Evolutionary conservation across 2,113 vertebrate species (phyloP), one percentile per base, ranked within the genome.

Genomic region (Thalassarche chlororhynchos): DNA sequence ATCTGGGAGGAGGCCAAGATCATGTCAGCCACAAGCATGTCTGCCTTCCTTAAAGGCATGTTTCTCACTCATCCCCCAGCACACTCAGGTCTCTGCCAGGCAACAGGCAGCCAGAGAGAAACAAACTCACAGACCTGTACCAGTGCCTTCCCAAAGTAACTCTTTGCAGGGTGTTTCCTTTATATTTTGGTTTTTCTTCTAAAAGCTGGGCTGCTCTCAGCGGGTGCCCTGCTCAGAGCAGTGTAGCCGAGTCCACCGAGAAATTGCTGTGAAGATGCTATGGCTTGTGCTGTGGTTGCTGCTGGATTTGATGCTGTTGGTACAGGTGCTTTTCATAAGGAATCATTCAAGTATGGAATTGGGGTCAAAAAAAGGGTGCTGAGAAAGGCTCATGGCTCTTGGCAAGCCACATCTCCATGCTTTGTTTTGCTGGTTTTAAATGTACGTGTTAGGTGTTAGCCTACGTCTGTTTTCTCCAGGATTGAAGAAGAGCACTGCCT

Each of bases 1-100:
- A 3, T 28, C 94, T 96, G 97, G 94, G 81, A 74, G 16, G 62
- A 93, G 84, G 93, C 96, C 96, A 96, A 79, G 93, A 51, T 64
- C 49, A 17, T 84, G 90, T 84, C 96, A 93, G 77, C 61, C 79
- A 28, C 83, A 82, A 55, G 82, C 52, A 14, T 20, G 85, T 80
- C 89, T 7, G 36, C 26, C 77, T 71, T 69, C 78, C 87, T 51
- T 29, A 61, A 32, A 69, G 66, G 69, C 65, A 40, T 54, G 47
- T 3, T 89, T 31, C 47, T 70, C 80, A 31, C 69, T 90, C 68
- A 3, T 69, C 31, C 80, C 85, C 76, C 44, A 5, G 84, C 84
- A 46, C 40, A 0, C 16, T 66, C 18, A 4, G 44, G 47, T 66
- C 86, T 2, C 6, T 93, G 90, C 92, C 92, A 80, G 83, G 74